phyloP scores from a whole-genome alignment of 2,113 vertebrate species.

The Pseudois nayaur region DNA sequence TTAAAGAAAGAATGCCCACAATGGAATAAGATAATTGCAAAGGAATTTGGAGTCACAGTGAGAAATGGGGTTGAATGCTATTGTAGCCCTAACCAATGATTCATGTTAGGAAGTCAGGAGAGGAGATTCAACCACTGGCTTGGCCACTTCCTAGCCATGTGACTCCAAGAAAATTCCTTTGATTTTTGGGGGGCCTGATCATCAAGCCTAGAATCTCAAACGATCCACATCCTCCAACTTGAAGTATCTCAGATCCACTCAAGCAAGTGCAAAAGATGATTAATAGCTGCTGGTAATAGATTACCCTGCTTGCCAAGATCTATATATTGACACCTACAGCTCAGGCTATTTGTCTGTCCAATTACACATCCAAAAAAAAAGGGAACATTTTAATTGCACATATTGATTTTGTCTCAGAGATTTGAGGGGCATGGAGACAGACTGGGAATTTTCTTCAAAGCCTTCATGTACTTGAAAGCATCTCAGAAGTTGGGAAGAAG shows the following conservation, averaged over 20 bases:
- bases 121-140: rapidly evolving
- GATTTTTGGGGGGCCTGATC: neutral
- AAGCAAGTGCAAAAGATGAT: neutral
- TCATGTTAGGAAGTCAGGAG: neutral
- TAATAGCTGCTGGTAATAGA: neutral
- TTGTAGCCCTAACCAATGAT: rapidly evolving
- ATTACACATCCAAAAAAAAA: neutral
- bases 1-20: neutral
- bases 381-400: neutral
- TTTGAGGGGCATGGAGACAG: rapidly evolving
- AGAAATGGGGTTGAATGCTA: neutral
- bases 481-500: neutral
- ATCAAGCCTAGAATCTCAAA: neutral
- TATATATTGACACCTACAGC: rapidly evolving
- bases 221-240: rapidly evolving
- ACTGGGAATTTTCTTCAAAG: neutral
- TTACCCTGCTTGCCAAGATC: neutral
- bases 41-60: neutral
- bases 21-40: rapidly evolving
- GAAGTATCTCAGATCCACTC: neutral
- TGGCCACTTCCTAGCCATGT: neutral
- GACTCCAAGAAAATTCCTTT: neutral
- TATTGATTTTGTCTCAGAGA: neutral
- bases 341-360: neutral
- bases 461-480: neutral